Base-by-base conservation (phyloP, 2,113 vertebrate species). In the Rynchops niger region DNA sequence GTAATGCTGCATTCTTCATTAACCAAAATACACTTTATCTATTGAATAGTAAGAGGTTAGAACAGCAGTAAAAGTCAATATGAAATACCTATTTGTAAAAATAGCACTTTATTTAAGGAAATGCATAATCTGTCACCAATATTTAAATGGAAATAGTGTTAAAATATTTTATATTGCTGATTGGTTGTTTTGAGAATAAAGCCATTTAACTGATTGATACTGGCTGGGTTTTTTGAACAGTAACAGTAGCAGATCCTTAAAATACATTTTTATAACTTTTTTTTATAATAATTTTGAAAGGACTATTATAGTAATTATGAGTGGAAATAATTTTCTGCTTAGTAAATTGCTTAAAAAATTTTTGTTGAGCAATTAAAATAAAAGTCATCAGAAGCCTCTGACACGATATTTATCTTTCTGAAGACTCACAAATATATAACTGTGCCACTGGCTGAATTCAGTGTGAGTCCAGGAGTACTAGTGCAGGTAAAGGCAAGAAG, bases 101-200 rank as follows among this genome's bases (percentile, higher is more conserved):
- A 72, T 29, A 92, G 95, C 92, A 94, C 94, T 96, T 96, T 94
- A 97, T 94, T 96, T 93, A 91, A 93, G 26, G 47, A 92, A 88
- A 95, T 58, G 36, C 38, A 27, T 97, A 69, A 92, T 90, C 79
- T 76, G 40, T 87, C 50, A 88, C 76, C 43, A 72, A 5, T 96
- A 95, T 97, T 95, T 97, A 94, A 95, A 59, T 38, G 89, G 32
- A 84, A 96, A 82, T 78, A 91, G 23, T 67, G 32, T 91, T 87
- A 50, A 94, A 95, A 73, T 95, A 77, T 95, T 95, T 96, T 96
- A 85, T 95, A 86, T 90, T 91, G 23, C 11, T 55, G 38, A 72
- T 45, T 1, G 3, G 1, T 78, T 81, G 45, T 91, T 93, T 88
- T 92, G 36, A 90, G 26, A 97, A 95, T 97, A 97, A 96, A 97